Base-by-base conservation (phyloP, 2,888 invertebrate species). In the Acanthosepion lycidas region DNA sequence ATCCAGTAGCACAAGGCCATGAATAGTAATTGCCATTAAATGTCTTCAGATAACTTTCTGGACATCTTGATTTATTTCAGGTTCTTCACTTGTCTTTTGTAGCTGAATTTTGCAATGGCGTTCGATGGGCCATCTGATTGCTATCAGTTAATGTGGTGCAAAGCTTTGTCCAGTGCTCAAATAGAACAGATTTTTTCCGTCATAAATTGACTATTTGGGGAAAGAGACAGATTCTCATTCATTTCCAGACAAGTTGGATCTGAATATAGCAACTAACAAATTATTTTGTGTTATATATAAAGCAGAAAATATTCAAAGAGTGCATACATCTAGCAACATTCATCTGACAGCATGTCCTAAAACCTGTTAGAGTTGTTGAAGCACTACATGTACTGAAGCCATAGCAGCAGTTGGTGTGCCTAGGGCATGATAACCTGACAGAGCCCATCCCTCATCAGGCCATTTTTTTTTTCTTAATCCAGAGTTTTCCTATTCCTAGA, bases 1-100 rank as follows among this genome's bases (percentile, higher is more conserved):
- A n/a, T 78, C n/a, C n/a, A 78, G n/a, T 78, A n/a, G 78, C 78
- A 12, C 78, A 15, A 78, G 78, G 78, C n/a, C 78, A 78, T 78
- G 78, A 78, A 78, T 78, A 78, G 78, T 78, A 78, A 78, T 78
- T 78, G 78, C 78, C 78, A 33, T 78, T 78, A 78, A 78, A 78
- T 78, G 78, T 78, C 78, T 78, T 33, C 78, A 15, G 78, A 78
- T 78, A 78, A 78, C 78, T n/a, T 78, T 33, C 78, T 78, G 78
- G 78, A n/a, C 78, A n/a, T 78, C 8, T 78, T n/a, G n/a, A 15
- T 78, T n/a, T n/a, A n/a, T 78, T n/a, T 78, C 33, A 78, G n/a
- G 15, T 78, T 78, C n/a, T 33, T 78, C 78, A 15, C 18, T 33
- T 33, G 18, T n/a, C 78, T 78, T 64, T 78, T 78, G 78, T 78